Evolutionary conservation across 2,797 vertebrate species (phyloP).

Genomic region (Cirrhinus mrigala): DNA sequence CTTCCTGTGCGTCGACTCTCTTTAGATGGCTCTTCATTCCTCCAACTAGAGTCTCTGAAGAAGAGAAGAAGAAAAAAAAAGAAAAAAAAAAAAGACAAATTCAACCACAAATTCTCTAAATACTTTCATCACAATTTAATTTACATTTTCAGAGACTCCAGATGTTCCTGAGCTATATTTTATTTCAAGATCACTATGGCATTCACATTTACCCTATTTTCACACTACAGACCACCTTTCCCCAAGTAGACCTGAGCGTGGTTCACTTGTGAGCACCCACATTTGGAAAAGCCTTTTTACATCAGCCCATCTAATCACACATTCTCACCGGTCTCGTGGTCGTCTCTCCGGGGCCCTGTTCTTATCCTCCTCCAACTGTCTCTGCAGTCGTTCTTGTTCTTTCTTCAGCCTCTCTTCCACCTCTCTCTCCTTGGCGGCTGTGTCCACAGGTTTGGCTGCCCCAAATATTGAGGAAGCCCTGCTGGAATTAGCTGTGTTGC

Average conservation of each 20-base stretch:
- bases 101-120: neutral
- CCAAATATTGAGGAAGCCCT: slow-evolving; percentile 91
- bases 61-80: neutral
- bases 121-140: neutral
- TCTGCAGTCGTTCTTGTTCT: slow-evolving; percentile 90
- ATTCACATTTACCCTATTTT: no score
- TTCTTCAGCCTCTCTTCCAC: slow-evolving; percentile 95
- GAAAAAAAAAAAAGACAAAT: neutral
- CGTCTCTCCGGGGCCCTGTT: slow-evolving; percentile 83
- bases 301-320: neutral
- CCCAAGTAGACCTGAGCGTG: neutral
- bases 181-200: no score
- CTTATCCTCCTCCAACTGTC: slow-evolving; percentile 91
- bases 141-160: neutral
- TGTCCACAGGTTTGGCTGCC: slow-evolving; percentile 92
- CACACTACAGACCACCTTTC: no score
- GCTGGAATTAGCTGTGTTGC: slow-evolving; percentile 68
- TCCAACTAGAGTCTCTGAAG: slow-evolving; percentile 92
- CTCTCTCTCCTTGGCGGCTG: slow-evolving; percentile 90
- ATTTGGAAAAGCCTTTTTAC: neutral
- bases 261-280: neutral
- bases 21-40: slow-evolving; percentile 85
- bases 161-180: no score
- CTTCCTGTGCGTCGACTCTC: slow-evolving; percentile 89
- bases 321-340: slow-evolving; percentile 82